phyloP scores from a whole-genome alignment of 2,797 vertebrate genomes.

The Notolabrus celidotus region DNA sequence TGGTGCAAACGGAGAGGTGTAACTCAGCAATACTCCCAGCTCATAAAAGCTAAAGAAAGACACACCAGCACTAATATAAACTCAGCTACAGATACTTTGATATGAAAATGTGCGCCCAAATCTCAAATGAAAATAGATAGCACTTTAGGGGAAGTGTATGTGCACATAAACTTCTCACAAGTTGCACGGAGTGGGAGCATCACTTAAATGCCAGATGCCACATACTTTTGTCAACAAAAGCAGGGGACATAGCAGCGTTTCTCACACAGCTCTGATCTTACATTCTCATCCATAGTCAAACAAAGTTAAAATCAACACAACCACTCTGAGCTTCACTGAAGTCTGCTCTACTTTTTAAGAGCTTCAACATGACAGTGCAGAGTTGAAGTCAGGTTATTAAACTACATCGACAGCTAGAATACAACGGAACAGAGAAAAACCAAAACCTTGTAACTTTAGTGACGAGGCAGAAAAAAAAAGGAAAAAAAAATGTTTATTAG shows the following conservation, averaged over 20 bases:
- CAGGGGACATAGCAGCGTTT: not conserved
- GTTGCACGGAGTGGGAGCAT: not conserved
- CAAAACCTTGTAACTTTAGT: too few relatives aligned
- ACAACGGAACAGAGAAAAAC: too few relatives aligned
- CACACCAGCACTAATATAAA: slow-evolving; percentile 14
- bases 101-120: not conserved
- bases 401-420: too few relatives aligned
- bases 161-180: not conserved
- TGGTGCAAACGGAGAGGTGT: slow-evolving; percentile 31
- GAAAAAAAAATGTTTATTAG: too few relatives aligned
- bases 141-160: not conserved
- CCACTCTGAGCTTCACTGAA: not conserved
- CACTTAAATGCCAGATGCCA: not conserved
- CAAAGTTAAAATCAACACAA: not conserved
- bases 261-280: not conserved
- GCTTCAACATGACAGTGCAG: too few relatives aligned
- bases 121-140: not conserved
- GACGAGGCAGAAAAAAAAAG: too few relatives aligned
- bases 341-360: too few relatives aligned
- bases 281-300: not conserved
- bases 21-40: slow-evolving; percentile 31
- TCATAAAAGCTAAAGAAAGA: slow-evolving; percentile 51
- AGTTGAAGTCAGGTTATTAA: too few relatives aligned
- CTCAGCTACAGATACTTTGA: not conserved
- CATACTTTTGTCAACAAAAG: not conserved